phyloP scores from a whole-genome alignment of 2,113 vertebrate species.

The Prunella fulvescens region DNA sequence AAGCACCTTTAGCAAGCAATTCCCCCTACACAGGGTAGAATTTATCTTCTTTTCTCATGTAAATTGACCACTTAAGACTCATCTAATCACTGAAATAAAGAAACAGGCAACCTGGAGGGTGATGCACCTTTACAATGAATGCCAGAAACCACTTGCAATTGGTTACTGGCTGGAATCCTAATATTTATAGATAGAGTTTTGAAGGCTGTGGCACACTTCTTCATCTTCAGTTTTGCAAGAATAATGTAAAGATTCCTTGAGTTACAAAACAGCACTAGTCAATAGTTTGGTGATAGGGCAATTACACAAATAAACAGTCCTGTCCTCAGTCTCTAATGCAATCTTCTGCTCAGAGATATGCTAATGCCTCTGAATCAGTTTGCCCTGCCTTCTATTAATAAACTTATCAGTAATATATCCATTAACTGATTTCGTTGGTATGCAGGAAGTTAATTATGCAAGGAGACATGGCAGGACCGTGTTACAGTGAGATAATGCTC shows the following conservation, averaged over 20 bases:
- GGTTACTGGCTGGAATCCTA: not conserved
- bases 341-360: constrained; percentile 12
- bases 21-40: not conserved
- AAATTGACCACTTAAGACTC: not conserved
- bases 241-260: not conserved
- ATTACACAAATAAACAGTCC: not conserved
- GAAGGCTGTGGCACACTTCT: not conserved
- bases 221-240: not conserved
- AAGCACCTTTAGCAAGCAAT: not conserved
- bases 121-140: not conserved
- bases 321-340: not conserved
- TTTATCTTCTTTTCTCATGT: not conserved
- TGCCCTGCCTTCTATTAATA: constrained; percentile 13
- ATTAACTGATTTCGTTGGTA: not conserved
- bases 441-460: not conserved
- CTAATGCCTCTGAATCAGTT: not conserved
- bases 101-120: not conserved
- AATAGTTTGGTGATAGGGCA: not conserved
- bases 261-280: not conserved
- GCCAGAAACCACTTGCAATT: not conserved
- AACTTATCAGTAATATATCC: not conserved
- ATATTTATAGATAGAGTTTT: not conserved
- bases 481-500: not conserved
- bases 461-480: not conserved
- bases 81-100: not conserved